These are phyloP conservation scores for Tryphoninae sp. DNA, from an alignment of 2,888 invertebrate genomes.

Conservation along the genomic window DNA sequence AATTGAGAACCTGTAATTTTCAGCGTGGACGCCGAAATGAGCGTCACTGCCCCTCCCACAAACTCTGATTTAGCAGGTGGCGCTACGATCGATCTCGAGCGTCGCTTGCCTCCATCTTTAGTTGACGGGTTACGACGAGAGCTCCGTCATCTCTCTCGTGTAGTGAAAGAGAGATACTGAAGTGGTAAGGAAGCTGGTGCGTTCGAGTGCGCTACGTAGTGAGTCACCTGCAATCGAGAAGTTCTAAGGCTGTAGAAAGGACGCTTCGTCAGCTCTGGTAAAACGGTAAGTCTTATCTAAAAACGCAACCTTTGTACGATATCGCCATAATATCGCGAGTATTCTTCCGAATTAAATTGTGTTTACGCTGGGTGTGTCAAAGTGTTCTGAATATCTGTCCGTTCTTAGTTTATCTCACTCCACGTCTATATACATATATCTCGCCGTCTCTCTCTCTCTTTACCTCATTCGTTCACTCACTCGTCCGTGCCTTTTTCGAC, in stretches of 20 bases:
- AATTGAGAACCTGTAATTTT: not conserved
- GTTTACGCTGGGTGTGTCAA: constrained; percentile 79
- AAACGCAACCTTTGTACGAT: not conserved
- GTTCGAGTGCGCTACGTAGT: constrained; percentile 57
- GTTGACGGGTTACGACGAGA: constrained; percentile 65
- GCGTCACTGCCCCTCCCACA: constrained; percentile 53
- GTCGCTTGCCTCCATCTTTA: constrained; percentile 76
- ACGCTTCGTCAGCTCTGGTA: constrained; percentile 56
- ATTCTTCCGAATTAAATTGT: constrained; percentile 48
- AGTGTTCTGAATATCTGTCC: constrained; percentile 63
- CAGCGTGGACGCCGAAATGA: constrained; percentile 24
- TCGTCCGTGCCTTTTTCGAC: constrained; percentile 52
- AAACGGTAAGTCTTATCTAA: constrained; percentile 60
- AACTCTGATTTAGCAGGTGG: constrained; percentile 64
- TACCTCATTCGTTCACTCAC: constrained; percentile 49
- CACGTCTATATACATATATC: not conserved
- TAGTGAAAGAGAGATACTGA: constrained; percentile 66
- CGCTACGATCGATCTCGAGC: constrained; percentile 69
- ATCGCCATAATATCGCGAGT: not conserved
- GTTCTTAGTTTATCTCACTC: constrained; percentile 38
- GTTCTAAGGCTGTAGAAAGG: constrained; percentile 51
- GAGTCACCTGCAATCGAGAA: constrained; percentile 60
- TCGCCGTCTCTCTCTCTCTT: constrained; percentile 43
- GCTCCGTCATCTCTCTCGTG: constrained; percentile 59
- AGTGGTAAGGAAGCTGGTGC: constrained; percentile 68